These are phyloP conservation scores for Phymastichus coffea DNA, from an alignment of 1,140 invertebrate species.

Conservation along the genomic window DNA sequence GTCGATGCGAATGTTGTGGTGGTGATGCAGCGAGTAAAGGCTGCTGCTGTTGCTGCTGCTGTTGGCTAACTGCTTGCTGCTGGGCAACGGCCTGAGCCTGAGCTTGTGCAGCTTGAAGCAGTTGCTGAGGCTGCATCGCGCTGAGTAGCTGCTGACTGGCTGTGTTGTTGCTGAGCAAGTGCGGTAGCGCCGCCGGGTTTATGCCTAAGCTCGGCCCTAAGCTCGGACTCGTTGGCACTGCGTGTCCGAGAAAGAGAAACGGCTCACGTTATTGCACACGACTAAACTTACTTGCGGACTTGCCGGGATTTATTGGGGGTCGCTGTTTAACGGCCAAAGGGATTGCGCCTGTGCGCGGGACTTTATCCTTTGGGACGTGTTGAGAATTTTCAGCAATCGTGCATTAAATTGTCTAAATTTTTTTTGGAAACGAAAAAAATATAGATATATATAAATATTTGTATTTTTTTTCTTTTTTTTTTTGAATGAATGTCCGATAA, in stretches of 20 bases:
- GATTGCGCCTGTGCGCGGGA: no score
- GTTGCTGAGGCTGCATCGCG: slow-evolving; percentile 63
- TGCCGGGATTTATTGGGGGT: no score
- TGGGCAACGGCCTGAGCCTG: slow-evolving; percentile 45
- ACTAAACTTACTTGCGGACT: no score
- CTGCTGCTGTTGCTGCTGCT: slow-evolving; percentile 49
- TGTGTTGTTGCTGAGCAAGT: slow-evolving; percentile 68
- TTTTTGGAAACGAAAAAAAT: no score
- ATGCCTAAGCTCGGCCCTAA: slow-evolving; percentile 56
- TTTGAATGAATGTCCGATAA: no score
- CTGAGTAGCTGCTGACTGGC: slow-evolving; percentile 66
- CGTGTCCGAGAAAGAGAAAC: slow-evolving; percentile 18
- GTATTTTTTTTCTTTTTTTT: no score
- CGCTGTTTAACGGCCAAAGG: no score
- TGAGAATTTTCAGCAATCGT: no score
- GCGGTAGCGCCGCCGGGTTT: slow-evolving; percentile 65
- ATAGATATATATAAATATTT: no score
- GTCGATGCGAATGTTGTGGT: slow-evolving; percentile 52
- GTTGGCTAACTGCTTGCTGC: slow-evolving; percentile 37
- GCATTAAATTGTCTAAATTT: no score
- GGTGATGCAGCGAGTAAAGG: slow-evolving; percentile 56
- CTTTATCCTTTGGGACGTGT: no score
- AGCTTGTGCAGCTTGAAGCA: slow-evolving; percentile 53
- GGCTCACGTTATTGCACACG: background rate
- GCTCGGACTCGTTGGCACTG: slow-evolving; percentile 57